Base-by-base conservation (phyloP, 2,113 vertebrate species). In the Oostethus manadensis region DNA sequence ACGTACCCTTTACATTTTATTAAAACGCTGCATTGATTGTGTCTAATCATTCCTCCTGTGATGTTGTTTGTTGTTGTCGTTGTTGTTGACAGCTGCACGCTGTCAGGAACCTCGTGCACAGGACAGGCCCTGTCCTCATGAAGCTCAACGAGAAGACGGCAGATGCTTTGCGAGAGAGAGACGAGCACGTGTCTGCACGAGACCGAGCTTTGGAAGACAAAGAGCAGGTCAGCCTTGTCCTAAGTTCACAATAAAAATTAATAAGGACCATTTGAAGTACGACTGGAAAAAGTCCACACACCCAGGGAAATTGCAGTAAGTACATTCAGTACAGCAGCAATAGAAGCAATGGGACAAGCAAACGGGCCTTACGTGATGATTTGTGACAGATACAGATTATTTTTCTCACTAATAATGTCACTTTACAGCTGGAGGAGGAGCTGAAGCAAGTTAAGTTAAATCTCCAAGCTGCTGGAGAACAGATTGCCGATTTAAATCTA, bases 91-190 rank as follows among this genome's bases (percentile, higher is more conserved):
- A 95, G 93, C 89, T 90, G 43, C 56, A 66, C 48, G 56, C 59
- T 16, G 87, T 85, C 73, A 78, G 80, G 59, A 55, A 67, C 21
- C 69, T 91, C 59, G 67, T 93, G 57, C 82, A 77, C 74, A 88
- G 66, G 62, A 81, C 78, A 20, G 59, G n/a, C 51, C 85, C 84
- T 10, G 62, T 88, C 13, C 81, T 89, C 10, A 62, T 80, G 64
- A 75, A 67, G 64, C 87, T 93, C 64, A 88, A 85, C n/a, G 64
- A 88, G 59, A 90, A 82, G 69, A 82, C 90, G 2, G 71, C 64
- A 1, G 54, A 70, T 18, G 84, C 89, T 48, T 7, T 90, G 56
- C 78, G 74, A 11, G 83, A 93, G 45, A 65, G 82, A 7, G 81
- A 88, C 15, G 65, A 76, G 33, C 74, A 84, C 14, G 33, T 83